Evolutionary conservation across 2,797 vertebrate genomes (phyloP).

Genomic region (Tinamus major): DNA sequence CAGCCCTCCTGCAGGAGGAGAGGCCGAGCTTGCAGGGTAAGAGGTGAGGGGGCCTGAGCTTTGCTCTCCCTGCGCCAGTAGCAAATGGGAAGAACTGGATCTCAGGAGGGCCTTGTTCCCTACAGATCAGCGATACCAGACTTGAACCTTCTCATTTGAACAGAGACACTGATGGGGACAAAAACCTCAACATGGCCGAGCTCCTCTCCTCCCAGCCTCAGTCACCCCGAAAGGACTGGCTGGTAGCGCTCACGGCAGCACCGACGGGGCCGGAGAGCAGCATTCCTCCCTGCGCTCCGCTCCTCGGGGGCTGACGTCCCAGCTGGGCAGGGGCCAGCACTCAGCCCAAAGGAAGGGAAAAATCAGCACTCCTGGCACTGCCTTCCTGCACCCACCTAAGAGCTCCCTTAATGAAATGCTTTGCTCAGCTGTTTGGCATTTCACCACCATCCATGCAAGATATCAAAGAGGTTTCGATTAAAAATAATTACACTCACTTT

Average conservation of each 20-base stretch:
- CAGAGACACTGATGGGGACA: accelerated
- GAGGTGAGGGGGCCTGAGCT: not conserved
- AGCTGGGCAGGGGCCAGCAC: not conserved
- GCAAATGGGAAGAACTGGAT: not conserved
- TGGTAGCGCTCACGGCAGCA: accelerated
- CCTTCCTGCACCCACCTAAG: not conserved
- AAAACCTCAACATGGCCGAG: not conserved
- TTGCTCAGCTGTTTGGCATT: not conserved
- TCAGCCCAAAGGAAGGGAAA: not conserved
- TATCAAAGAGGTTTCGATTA: constrained; percentile 39
- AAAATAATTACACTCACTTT: constrained; percentile 38
- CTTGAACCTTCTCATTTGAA: not conserved
- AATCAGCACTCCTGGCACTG: constrained; percentile 6
- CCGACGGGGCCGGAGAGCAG: accelerated
- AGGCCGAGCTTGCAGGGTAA: not conserved
- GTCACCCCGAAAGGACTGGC: not conserved
- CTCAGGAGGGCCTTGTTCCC: not conserved
- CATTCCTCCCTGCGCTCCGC: not conserved
- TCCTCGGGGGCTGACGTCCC: not conserved
- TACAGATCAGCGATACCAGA: accelerated
- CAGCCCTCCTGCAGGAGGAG: not conserved
- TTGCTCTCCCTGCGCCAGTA: not conserved
- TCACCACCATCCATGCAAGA: not conserved
- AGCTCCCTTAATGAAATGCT: not conserved
- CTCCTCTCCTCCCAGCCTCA: not conserved